Evolutionary conservation across 1,140 invertebrate genomes (phyloP).

Genomic region (Hylaeus anthracinus): DNA sequence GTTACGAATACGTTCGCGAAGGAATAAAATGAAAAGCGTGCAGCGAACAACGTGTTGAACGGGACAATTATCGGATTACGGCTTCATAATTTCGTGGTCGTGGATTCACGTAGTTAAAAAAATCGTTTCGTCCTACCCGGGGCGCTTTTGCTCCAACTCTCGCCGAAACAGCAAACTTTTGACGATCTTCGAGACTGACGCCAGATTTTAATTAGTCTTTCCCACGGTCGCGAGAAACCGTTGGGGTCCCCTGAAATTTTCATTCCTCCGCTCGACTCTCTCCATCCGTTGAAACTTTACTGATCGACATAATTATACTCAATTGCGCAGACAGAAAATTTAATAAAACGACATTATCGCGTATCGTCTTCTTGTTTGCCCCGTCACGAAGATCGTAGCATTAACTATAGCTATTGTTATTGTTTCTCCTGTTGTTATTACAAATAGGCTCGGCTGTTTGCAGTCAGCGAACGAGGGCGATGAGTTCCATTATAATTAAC

Average conservation of each 20-base stretch:
- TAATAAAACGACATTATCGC: conserved; percentile 57
- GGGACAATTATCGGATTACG: too few species aligned
- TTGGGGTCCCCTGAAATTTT: conserved; percentile 41
- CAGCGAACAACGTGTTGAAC: too few species aligned
- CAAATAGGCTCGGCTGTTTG: not conserved
- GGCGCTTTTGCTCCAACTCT: conserved; percentile 4
- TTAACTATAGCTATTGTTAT: not conserved
- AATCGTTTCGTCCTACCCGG: conserved; percentile 11
- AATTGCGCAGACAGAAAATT: conserved; percentile 54
- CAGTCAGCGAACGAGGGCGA: not conserved
- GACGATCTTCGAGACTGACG: conserved; percentile 38
- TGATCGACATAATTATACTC: conserved; percentile 55
- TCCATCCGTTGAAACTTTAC: conserved; percentile 51
- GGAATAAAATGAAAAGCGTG: too few species aligned
- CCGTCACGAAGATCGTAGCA: not conserved
- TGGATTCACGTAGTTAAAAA: not conserved
- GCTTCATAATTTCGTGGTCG: too few species aligned
- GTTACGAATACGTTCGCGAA: too few species aligned
- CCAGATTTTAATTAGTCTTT: conserved; percentile 60
- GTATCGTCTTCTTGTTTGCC: conserved; percentile 20
- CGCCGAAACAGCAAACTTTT: conserved; percentile 27
- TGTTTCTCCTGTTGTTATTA: not conserved
- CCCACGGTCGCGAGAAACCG: conserved; percentile 32
- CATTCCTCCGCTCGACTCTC: conserved; percentile 44
- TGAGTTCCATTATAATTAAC: not conserved